Percentiles rank a stretch among this genome's conserved stretches.
These are phyloP conservation scores for Ommatoiulus sabulosus DNA, from an alignment of 2,888 invertebrate species.

Conservation along the genomic window DNA sequence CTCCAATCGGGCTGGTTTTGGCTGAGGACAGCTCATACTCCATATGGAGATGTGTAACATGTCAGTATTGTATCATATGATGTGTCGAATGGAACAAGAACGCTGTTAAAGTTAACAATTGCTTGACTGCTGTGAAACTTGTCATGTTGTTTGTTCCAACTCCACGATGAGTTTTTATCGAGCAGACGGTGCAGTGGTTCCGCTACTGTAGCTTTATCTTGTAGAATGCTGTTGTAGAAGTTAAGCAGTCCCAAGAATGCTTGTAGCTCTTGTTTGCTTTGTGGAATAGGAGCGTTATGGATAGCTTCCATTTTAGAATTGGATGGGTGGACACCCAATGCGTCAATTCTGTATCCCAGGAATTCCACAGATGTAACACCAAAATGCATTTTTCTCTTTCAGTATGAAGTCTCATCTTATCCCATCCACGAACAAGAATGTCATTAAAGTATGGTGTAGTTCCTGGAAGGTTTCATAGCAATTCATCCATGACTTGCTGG, in stretches of 20 bases:
- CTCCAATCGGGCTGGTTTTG: neutral
- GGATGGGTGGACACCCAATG: too few relatives aligned
- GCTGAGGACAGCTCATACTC: neutral
- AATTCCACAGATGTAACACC: too few relatives aligned
- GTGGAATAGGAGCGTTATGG: neutral
- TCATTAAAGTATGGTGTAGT: too few relatives aligned
- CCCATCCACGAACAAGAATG: too few relatives aligned
- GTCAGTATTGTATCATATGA: neutral
- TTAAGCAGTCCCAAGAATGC: neutral
- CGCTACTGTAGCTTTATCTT: neutral
- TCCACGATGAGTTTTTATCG: neutral
- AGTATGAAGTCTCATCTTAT: too few relatives aligned
- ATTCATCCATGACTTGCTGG: too few relatives aligned
- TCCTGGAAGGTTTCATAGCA: too few relatives aligned
- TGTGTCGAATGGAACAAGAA: neutral
- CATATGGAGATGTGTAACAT: neutral
- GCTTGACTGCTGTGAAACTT: neutral
- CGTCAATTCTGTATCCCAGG: too few relatives aligned
- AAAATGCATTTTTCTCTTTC: too few relatives aligned
- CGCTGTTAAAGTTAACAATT: neutral
- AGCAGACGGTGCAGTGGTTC: neutral
- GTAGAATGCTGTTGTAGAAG: neutral
- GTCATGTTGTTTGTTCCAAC: neutral
- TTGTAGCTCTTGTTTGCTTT: neutral
- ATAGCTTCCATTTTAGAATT: neutral